Percentiles rank a stretch among this genome's conserved stretches.
Conservation (phyloP, 2,113 vertebrate species). For the Crotalus viridis region DNA sequence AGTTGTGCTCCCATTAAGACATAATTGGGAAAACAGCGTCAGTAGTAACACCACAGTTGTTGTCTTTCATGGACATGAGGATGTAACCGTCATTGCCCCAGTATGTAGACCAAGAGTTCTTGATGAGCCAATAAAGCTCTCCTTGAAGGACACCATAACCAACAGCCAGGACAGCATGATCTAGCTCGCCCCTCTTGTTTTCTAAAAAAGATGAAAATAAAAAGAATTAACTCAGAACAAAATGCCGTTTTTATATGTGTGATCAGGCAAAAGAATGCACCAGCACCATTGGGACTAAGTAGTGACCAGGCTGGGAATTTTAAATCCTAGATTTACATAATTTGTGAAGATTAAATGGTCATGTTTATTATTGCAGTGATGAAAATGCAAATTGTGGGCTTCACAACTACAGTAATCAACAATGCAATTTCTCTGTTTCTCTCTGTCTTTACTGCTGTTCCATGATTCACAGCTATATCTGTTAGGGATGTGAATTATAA, state of each 20-base stretch:
- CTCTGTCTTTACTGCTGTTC: background rate
- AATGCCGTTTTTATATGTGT: no score
- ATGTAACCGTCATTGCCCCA: constrained; percentile 84
- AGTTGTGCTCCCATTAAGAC: constrained; percentile 22
- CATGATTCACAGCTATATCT: background rate
- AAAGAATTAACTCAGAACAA: background rate
- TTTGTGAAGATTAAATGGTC: background rate
- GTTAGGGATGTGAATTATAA: background rate
- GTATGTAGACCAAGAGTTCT: constrained; percentile 86
- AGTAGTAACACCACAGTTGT: constrained; percentile 81
- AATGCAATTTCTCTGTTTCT: background rate
- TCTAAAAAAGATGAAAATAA: background rate
- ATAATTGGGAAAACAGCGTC: constrained; percentile 79
- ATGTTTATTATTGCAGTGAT: background rate
- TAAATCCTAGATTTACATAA: background rate
- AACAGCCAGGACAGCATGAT: constrained; percentile 78
- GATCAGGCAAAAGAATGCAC: background rate
- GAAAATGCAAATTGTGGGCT: background rate
- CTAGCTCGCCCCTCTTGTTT: constrained; percentile 41
- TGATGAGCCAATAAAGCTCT: constrained; percentile 79
- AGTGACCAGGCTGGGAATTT: background rate
- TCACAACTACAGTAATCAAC: background rate
- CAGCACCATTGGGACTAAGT: background rate
- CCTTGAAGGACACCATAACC: constrained; percentile 74
- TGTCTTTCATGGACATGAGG: constrained; percentile 86